These are phyloP conservation scores for Philonicus albiceps DNA, from an alignment of 2,888 invertebrate genomes.

Conservation along the genomic window DNA sequence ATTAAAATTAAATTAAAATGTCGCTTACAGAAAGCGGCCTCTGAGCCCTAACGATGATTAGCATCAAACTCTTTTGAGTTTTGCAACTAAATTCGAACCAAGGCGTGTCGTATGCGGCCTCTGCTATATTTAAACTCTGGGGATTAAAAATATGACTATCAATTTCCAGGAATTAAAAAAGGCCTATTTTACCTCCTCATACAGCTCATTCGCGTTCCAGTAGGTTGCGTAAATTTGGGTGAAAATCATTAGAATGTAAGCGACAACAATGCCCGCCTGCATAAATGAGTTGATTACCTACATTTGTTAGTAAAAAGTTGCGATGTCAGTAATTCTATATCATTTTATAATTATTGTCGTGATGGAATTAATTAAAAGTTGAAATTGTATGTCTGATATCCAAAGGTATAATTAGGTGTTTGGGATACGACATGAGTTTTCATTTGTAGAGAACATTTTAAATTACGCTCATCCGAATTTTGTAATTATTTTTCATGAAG, in stretches of 20 bases:
- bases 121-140: conserved; percentile 24
- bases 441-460: neutral
- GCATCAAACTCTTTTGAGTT: neutral
- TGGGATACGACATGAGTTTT: neutral
- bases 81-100: conserved; percentile 20
- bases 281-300: conserved; percentile 9
- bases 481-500: neutral
- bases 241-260: conserved; percentile 22
- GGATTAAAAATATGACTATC: neutral
- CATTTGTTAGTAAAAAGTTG: neutral
- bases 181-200: neutral
- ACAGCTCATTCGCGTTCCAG: conserved; percentile 28
- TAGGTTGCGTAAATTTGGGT: conserved; percentile 30
- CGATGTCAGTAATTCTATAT: neutral
- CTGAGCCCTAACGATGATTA: conserved; percentile 30
- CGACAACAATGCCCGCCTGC: conserved; percentile 12
- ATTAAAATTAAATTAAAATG: neutral
- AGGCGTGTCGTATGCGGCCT: conserved; percentile 22
- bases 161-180: neutral
- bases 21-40: conserved; percentile 6
- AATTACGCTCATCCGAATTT: neutral
- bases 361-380: neutral
- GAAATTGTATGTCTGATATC: neutral
- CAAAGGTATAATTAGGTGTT: neutral
- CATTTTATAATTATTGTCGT: neutral